Conservation (phyloP, 2,113 vertebrate species). For the Nyctereutes procyonoides region DNA sequence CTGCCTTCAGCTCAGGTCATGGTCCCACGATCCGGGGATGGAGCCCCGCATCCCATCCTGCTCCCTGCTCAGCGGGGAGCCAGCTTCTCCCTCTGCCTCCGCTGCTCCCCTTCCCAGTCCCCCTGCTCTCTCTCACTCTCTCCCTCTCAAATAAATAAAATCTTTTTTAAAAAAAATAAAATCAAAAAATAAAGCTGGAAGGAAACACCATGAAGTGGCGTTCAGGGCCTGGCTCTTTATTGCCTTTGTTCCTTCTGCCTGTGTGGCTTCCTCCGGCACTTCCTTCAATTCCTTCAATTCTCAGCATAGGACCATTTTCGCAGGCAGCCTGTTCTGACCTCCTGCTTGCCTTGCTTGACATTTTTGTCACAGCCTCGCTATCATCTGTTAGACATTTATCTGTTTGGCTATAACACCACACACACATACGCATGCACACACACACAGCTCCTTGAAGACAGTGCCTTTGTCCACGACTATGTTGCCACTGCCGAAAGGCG, state of each 20-base stretch:
- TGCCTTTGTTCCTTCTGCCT: not conserved
- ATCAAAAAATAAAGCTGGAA: not conserved
- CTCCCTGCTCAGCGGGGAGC: too few relatives aligned
- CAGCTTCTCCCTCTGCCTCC: too few relatives aligned
- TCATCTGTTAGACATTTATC: not conserved
- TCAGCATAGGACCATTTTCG: not conserved
- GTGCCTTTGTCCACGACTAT: not conserved
- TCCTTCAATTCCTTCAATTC: constrained; percentile 43
- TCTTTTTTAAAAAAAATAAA: too few relatives aligned
- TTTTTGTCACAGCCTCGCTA: not conserved
- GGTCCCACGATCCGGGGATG: too few relatives aligned
- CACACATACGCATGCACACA: not conserved
- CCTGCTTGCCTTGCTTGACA: not conserved
- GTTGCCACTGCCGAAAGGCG: not conserved
- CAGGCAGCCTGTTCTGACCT: not conserved
- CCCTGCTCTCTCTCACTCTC: too few relatives aligned
- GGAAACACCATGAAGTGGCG: not conserved
- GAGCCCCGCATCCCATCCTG: too few relatives aligned
- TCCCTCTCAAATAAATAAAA: too few relatives aligned
- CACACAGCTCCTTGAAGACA: not conserved
- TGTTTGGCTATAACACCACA: not conserved
- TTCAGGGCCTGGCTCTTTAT: not conserved
- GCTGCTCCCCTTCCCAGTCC: too few relatives aligned
- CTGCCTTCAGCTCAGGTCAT: too few relatives aligned
- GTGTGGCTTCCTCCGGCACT: not conserved